phyloP scores from a whole-genome alignment of 1,140 invertebrate genomes.

The Tachypleus tridentatus region DNA sequence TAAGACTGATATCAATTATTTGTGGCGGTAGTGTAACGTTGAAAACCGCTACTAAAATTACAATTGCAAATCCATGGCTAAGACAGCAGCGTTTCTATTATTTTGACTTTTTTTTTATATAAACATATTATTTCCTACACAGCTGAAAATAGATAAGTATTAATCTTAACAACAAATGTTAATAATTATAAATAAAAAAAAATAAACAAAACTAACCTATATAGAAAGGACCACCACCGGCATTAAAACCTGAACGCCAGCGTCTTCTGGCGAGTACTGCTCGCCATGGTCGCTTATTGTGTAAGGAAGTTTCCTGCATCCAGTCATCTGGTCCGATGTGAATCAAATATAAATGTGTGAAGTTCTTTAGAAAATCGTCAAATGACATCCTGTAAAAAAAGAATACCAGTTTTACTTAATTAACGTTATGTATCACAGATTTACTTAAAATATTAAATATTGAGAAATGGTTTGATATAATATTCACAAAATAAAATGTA shows the following conservation, averaged over 20 bases:
- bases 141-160: too few relatives aligned
- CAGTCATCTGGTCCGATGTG: slow-evolving; percentile 64
- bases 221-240: slow-evolving; percentile 46
- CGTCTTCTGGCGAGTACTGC: slow-evolving; percentile 52
- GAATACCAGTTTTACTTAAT: slow-evolving; percentile 1
- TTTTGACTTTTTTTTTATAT: too few relatives aligned
- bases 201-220: too few relatives aligned
- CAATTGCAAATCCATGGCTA: too few relatives aligned
- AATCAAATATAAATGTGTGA: slow-evolving; percentile 58
- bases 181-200: too few relatives aligned
- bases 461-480: neutral
- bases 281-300: slow-evolving; percentile 53
- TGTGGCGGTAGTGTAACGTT: too few relatives aligned
- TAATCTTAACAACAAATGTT: too few relatives aligned
- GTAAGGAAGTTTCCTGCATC: slow-evolving; percentile 51
- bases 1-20: too few relatives aligned
- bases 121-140: too few relatives aligned
- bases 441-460: slow-evolving; percentile 1
- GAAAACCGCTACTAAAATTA: too few relatives aligned
- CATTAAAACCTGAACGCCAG: slow-evolving; percentile 54
- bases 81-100: too few relatives aligned
- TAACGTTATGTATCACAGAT: neutral
- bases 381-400: slow-evolving; percentile 53
- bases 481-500: too few relatives aligned
- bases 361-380: slow-evolving; percentile 53